Base-by-base conservation (phyloP, 2,113 vertebrate genomes). In the Cisticola juncidis region DNA sequence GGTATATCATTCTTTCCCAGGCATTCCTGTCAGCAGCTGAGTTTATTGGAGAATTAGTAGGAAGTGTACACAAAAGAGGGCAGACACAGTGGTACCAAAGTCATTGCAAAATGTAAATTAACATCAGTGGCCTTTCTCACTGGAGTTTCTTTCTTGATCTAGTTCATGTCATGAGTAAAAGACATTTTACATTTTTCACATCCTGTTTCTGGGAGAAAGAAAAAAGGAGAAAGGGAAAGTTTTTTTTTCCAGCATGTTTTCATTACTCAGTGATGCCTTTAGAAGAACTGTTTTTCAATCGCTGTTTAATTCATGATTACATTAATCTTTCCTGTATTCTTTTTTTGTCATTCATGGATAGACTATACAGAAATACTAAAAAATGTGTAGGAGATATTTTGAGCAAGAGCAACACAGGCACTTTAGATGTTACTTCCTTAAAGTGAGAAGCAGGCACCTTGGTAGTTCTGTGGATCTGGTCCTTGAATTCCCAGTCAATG, bases 11-110 rank as follows among this genome's bases (percentile, higher is more conserved):
- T 90, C 74, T 72, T 93, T 93, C 82, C 92, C 88, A 94, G 76
- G 71, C 71, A 62, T 83, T 95, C 58, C 88, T 95, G 74, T 94
- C 92, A 94, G 81, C 88, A 93, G 71, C 66, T 36, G 13, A 11
- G 58, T 86, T 82, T 86, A 21, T 77, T 80, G 78, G 74, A 54
- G 84, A 95, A 57, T 94, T 64, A 73, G 66, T 65, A 70, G 82
- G 64, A 96, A 92, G 56, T 48, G 23, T 60, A 64, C 64, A 83
- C 71, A 83, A 92, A 95, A 61, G 68, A 73, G 56, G 31, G 56
- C 79, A 81, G 87, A 92, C 84, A 44, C 47, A 58, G 81, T 40
- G 81, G 47, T 90, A 88, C 79, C 80, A 47, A 88, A 88, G 47
- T 81, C 72, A 47, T 88, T 81, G 47, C 31, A 74, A 90, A 84